Evolutionary conservation across 2,888 invertebrate species (phyloP), one percentile per base, ranked within the genome.

Genomic region (Calameuta idolon): DNA sequence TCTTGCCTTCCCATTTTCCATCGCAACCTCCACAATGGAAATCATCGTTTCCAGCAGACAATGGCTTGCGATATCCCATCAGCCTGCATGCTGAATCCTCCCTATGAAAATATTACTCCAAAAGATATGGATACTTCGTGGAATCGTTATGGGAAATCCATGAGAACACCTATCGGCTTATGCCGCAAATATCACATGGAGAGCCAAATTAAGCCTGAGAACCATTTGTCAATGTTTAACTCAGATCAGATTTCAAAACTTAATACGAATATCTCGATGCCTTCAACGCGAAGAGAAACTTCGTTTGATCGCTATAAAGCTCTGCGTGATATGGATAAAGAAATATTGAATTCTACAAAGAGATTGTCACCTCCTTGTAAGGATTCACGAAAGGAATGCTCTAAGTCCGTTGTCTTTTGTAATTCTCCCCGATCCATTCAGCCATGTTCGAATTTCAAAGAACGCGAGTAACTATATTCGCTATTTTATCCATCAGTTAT

Each of bases 241-340:
- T 55, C 55, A 55, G 23, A 55, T 9, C 55, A 55, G 23, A 55
- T 23, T 55, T 55, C 55, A 23, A 55, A 55, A 23, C 55, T 9
- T 55, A 3, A 55, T 55, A 55, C 23, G 9, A 55, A 23, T 23
- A 55, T 55, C 23, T 55, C 23, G 55, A 55, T 55, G 23, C 55
- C 55, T 55, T 23, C 55, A 9, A 23, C 23, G 23, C 55, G 55
- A 55, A 55, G 23, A 55, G 55, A 55, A 55, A 23, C 55, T 55
- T 55, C 55, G 55, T 55, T 55, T 55, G 34, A 55, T 55, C 55
- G 55, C 9, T 34, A 76, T 74, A 83, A 77, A 79, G 33, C 34
- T 74, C 74, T 80, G 31, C 81, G 76, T 31, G 74, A 81, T 15
- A 81, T 84, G 75, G 88, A 88, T 76, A 77, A 69, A 33, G 74